Evolutionary conservation across 2,113 vertebrate species (phyloP), one percentile per base, ranked within the genome.

Genomic region (Neolamprologus modestus): DNA sequence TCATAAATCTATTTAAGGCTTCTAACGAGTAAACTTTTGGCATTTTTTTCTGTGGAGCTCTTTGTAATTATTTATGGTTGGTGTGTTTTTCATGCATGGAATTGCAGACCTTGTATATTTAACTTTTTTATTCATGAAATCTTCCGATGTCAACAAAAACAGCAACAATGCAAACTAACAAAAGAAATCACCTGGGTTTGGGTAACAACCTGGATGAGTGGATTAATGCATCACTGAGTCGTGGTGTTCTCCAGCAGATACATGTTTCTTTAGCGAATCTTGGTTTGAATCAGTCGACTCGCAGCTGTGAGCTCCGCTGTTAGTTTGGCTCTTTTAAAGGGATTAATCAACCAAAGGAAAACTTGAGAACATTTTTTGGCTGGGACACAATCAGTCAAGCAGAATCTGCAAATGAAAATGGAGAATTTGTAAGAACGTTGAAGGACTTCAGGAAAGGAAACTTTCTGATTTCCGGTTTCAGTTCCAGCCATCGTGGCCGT

Each of bases 121-220:
- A 71, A 71, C n/a, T 45, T 45, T 26, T 1, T 16, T 45, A 73
- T 45, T 73, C 5, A 28, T 47, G 24, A 76, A 2, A 47, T 8
- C 24, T 47, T 76, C 14, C 0, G 4, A 45, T 66, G 33, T 66
- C 61, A 37, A n/a, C 19, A n/a, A 66, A 66, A 66, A n/a, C 19
- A 37, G 33, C 19, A 37, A 1, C 61, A 2, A 63, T n/a, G 31
- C 31, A 35, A 63, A 1, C 9, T 63, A 66, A n/a, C 10, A n/a
- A n/a, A 66, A 66, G 0, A 66, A 63, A 37, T 35, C 61, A 5
- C 17, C 17, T 12, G 61, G 10, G 33, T 66, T 66, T 66, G 61
- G 61, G 61, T 3, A 37, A 12, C 0, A 66, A 7, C 61, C 0
- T 35, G 61, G 61, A 37, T 35, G 31, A 63, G 0, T n/a, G 31